Evolutionary conservation across 2,797 vertebrate genomes (phyloP), one percentile per base, ranked within the genome.

Genomic region (Hafferia zeledoni): DNA sequence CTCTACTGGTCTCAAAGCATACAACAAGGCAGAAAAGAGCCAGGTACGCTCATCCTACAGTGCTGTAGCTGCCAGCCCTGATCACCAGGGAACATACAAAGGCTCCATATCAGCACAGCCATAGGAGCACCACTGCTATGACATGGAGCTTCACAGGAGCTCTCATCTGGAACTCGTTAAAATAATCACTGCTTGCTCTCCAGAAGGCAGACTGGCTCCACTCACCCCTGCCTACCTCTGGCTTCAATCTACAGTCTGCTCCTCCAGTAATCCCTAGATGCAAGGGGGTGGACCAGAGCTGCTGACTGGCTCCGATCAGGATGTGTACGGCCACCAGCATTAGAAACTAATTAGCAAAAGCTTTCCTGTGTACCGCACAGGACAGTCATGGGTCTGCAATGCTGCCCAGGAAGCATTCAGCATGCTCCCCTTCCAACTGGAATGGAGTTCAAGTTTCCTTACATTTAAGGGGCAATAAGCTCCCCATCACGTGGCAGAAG

Each of bases 81-180:
- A 18, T 77, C 59, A 72, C 55, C 59, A 55, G 23, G 64, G 84
- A 86, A 39, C 13, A 30, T 0, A 56, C 27, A 63, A 64, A 89
- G 72, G 72, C 39, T 91, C 83, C 76, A 47, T 22, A 87, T 31
- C 44, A 43, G 35, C 39, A 55, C 35, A 88, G 87, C 30, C 79
- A 17, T 37, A 37, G 81, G 86, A 91, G 64, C 13, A 57, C 17
- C 6, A 1, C 31, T 60, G 70, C 85, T 78, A 67, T 0, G 1
- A 46, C 56, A 30, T 0, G 5, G 70, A 87, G 74, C 86, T 87
- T 93, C 90, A 67, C 92, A 89, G 69, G 69, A 81, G 39, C 47
- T 76, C 86, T 93, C 96, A 97, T 97, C 94, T 96, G 95, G 95
- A 97, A 95, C 64, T 83, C 0, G 1, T 97, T 97, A 96, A 0